Percentiles rank a stretch among this genome's conserved stretches.
Conservation (phyloP, 2,113 vertebrate species). For the Uropsilus gracilis region DNA sequence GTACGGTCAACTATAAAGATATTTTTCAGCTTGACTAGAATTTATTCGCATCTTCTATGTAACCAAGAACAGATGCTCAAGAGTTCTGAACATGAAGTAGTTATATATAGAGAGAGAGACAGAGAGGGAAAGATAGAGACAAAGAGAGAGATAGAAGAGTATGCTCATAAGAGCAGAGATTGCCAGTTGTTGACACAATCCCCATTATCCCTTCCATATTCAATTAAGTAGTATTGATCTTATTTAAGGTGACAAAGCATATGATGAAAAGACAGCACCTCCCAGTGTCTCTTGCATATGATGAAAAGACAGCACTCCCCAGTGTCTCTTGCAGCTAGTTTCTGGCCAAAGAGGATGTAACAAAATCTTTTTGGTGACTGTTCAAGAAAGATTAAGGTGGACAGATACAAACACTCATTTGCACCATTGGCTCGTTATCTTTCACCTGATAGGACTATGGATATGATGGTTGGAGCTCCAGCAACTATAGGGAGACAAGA, state of each 20-base stretch:
- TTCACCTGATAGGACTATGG: neutral
- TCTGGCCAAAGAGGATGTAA: neutral
- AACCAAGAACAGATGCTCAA: neutral
- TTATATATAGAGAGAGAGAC: no score
- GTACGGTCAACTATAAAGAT: neutral
- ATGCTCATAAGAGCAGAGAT: neutral
- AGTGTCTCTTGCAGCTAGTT: neutral
- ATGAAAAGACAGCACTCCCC: no score
- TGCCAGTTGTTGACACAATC: neutral
- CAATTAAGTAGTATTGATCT: neutral
- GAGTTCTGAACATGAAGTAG: neutral
- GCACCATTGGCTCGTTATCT: neutral
- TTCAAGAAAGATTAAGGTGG: neutral
- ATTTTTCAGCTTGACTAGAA: neutral
- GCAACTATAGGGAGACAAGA: neutral
- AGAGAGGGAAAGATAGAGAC: no score
- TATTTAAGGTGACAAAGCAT: neutral
- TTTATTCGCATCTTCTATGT: slow-evolving; percentile 6
- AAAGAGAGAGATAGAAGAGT: no score
- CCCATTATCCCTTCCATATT: neutral
- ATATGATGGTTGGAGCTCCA: neutral
- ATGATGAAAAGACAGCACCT: neutral
- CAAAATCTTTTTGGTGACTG: neutral
- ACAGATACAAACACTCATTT: neutral
- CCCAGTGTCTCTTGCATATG: neutral